A percentile compares a stretch with the other conserved stretches of the same genome.
phyloP scores from a whole-genome alignment of 2,797 vertebrate genomes.

The Phoebastria nigripes region DNA sequence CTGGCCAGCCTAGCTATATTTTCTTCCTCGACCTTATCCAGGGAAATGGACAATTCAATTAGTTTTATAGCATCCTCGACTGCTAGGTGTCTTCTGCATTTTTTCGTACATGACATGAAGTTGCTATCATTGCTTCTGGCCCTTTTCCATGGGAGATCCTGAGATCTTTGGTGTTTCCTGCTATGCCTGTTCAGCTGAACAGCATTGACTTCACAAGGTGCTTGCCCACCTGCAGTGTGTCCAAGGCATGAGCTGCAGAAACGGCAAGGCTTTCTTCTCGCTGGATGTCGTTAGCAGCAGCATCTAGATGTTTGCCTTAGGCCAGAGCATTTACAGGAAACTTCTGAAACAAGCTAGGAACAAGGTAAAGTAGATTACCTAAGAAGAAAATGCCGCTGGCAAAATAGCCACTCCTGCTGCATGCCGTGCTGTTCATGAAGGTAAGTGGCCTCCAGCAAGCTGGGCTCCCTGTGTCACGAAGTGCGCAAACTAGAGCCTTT shows the following conservation, averaged over 20 bases:
- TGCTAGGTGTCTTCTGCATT: neutral
- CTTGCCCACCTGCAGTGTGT: rapidly evolving
- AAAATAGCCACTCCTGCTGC: neutral
- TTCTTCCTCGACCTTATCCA: neutral
- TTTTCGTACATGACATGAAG: neutral
- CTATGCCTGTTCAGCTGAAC: neutral
- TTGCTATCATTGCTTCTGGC: neutral
- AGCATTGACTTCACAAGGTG: neutral
- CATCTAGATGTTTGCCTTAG: neutral
- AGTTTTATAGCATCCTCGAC: neutral
- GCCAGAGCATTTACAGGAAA: neutral
- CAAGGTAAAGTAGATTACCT: neutral
- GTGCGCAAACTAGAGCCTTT: neutral
- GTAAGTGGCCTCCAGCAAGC: neutral
- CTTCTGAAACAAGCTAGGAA: neutral
- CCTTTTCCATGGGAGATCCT: neutral
- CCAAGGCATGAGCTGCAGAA: neutral
- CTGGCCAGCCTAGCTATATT: neutral
- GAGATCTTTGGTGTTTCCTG: neutral
- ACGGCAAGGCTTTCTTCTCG: rapidly evolving
- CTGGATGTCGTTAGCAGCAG: neutral
- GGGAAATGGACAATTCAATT: neutral
- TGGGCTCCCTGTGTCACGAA: neutral
- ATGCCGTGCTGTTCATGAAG: rapidly evolving
- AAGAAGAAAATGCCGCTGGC: neutral